phyloP scores from a whole-genome alignment of 2,113 vertebrate species.

The Toxotes chatareus region DNA sequence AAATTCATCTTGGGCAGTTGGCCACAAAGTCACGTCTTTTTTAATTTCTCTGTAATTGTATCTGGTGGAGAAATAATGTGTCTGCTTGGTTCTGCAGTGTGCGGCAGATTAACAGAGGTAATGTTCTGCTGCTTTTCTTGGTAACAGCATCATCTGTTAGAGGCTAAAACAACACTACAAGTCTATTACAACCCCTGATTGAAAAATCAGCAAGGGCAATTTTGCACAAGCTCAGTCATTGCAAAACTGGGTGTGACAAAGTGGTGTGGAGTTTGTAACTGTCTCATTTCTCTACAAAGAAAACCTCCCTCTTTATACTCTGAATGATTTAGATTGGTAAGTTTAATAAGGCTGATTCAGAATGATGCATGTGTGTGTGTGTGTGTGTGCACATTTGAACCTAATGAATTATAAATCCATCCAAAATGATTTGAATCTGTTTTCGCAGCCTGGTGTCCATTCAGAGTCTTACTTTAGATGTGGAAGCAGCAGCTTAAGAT shows the following conservation, averaged over 20 bases:
- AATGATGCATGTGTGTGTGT: not conserved
- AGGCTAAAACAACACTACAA: slow-evolving; percentile 11
- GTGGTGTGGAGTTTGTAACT: slow-evolving; percentile 35
- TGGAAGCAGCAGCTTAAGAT: not conserved
- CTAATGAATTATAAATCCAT: slow-evolving; percentile 50
- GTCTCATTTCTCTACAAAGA: slow-evolving; percentile 33
- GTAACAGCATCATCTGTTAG: slow-evolving; percentile 8
- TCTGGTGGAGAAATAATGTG: slow-evolving; percentile 5
- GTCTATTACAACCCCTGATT: not conserved
- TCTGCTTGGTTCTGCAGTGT: not conserved
- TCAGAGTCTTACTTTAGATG: slow-evolving; percentile 15
- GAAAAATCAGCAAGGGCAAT: slow-evolving; percentile 21
- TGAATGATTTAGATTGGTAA: slow-evolving; percentile 46
- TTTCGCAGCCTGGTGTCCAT: slow-evolving; percentile 6
- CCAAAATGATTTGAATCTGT: slow-evolving; percentile 48
- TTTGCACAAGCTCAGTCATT: slow-evolving; percentile 18
- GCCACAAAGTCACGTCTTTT: not conserved
- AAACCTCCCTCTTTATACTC: slow-evolving; percentile 4
- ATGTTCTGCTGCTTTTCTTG: slow-evolving; percentile 34
- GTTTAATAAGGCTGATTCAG: slow-evolving; percentile 42
- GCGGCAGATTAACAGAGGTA: slow-evolving; percentile 11
- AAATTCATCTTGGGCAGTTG: not conserved
- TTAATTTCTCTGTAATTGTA: not conserved
- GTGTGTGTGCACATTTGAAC: slow-evolving; percentile 17
- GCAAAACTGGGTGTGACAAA: slow-evolving; percentile 20